Conservation (phyloP, 2,888 invertebrate species). For the Tridacna crocea region DNA sequence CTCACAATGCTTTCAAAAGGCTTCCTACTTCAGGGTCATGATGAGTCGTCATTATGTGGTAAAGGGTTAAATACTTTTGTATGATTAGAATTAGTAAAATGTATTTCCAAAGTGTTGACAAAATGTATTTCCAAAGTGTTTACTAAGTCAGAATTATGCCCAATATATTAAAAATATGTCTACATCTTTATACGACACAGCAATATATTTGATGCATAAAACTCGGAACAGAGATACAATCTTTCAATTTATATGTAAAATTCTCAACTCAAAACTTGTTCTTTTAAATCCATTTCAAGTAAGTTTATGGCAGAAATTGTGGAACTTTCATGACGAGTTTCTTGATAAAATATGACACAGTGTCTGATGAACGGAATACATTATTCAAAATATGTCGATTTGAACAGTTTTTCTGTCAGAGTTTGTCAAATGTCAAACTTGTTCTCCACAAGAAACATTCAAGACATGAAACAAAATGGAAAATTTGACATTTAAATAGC, state of each 20-base stretch:
- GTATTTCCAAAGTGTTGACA: no score
- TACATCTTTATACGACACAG: background rate
- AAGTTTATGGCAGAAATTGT: conserved; percentile 25
- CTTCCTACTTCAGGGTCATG: no score
- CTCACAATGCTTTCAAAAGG: no score
- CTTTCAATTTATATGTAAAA: conserved; percentile 69
- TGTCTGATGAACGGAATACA: conserved; percentile 28
- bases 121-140: no score
- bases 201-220: conserved; percentile 46
- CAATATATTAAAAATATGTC: background rate
- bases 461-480: conserved; percentile 26
- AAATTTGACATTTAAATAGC: conserved; percentile 28
- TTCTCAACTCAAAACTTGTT: conserved; percentile 35
- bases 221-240: conserved; percentile 57
- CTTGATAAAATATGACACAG: conserved; percentile 25
- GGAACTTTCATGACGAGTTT: conserved; percentile 28
- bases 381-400: conserved; percentile 29
- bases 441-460: conserved; percentile 14
- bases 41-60: no score
- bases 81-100: no score
- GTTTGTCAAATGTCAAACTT: conserved; percentile 27
- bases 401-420: conserved; percentile 26
- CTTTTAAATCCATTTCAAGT: conserved; percentile 27
- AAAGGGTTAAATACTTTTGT: no score
- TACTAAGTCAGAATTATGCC: no score